phyloP scores from a whole-genome alignment of 2,113 vertebrate species.

The Lophura nycthemera region DNA sequence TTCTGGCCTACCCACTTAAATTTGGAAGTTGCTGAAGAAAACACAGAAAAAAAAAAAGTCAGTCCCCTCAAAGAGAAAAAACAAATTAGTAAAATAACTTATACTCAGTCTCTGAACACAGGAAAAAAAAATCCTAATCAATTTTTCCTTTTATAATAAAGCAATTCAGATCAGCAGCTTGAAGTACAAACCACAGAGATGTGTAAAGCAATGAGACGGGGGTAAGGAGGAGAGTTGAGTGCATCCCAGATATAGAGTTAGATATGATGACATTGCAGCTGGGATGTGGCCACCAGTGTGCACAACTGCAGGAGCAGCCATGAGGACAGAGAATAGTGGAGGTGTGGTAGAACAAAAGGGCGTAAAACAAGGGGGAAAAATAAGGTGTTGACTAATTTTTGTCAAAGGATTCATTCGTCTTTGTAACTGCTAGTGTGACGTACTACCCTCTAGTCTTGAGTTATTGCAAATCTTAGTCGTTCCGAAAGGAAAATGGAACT shows the following conservation, averaged over 20 bases:
- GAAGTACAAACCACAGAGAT: rapidly evolving
- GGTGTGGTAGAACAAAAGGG: background rate
- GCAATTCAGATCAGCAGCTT: rapidly evolving
- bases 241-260: background rate
- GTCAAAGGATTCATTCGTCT: background rate
- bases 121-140: background rate
- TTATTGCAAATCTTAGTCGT: background rate
- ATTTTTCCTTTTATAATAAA: rapidly evolving
- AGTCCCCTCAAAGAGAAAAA: background rate
- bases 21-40: background rate
- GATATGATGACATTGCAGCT: background rate
- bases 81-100: background rate
- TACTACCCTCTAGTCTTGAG: background rate
- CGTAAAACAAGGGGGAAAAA: background rate
- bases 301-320: background rate
- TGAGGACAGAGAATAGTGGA: background rate
- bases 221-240: too few relatives aligned
- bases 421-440: background rate
- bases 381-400: background rate
- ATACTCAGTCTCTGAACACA: too few relatives aligned
- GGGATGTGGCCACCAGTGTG: rapidly evolving
- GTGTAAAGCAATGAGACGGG: background rate
- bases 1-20: background rate
- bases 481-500: background rate
- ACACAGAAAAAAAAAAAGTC: background rate